A percentile compares a stretch with the other conserved stretches of the same genome.
Evolutionary conservation across 2,888 invertebrate species (phyloP).

Genomic region (Brachyptera risi): DNA sequence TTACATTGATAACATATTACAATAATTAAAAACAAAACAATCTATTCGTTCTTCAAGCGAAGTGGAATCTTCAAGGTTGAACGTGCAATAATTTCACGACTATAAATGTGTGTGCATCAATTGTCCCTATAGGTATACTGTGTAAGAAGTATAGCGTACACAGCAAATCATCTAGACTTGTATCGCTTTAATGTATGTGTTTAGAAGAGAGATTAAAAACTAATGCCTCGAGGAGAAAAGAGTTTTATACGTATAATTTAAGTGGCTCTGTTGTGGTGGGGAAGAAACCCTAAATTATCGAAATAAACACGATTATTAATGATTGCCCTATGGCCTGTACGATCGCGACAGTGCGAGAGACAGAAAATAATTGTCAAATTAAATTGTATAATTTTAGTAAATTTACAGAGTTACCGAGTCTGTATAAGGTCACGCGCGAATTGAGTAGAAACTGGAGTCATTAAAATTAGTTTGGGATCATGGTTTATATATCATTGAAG

Average conservation of each 20-base stretch:
- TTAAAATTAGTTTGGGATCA: no score
- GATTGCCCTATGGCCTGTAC: not conserved
- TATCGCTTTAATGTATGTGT: constrained; percentile 13
- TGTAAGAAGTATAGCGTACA: no score
- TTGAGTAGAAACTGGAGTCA: no score
- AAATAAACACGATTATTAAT: constrained; percentile 19
- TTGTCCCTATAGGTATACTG: not conserved
- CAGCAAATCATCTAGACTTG: constrained; percentile 13
- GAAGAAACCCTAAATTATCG: constrained; percentile 13
- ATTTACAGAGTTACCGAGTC: no score
- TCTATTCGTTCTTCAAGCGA: no score
- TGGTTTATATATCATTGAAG: no score
- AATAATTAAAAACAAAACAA: no score
- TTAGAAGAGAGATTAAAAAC: constrained; percentile 12
- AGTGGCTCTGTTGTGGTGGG: constrained; percentile 15
- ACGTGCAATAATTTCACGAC: constrained; percentile 1
- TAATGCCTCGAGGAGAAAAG: constrained; percentile 5
- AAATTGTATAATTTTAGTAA: no score
- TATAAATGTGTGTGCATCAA: not conserved
- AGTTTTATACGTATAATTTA: not conserved
- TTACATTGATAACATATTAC: no score
- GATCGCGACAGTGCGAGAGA: no score
- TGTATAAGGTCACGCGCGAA: no score
- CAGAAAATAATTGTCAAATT: no score
- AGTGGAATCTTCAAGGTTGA: constrained; percentile 6